These are phyloP conservation scores for Cerastis leucographa DNA, from an alignment of 2,888 invertebrate genomes.

Conservation along the genomic window DNA sequence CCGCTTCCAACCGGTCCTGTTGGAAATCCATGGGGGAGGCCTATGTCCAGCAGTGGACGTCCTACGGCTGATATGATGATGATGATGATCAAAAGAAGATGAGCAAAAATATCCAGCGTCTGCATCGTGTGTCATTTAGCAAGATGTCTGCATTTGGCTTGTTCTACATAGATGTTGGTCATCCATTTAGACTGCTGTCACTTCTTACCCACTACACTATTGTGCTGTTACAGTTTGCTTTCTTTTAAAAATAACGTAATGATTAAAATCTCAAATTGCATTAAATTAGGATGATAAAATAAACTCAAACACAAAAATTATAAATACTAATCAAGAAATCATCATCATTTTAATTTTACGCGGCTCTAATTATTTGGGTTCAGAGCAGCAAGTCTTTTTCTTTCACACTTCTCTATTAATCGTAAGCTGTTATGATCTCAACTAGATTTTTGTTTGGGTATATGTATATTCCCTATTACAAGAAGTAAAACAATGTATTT, in stretches of 20 bases:
- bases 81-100: slow-evolving; percentile 25
- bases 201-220: slow-evolving; percentile 15
- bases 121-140: slow-evolving; percentile 36
- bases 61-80: too few relatives aligned
- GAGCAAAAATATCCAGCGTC: slow-evolving; percentile 20
- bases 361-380: background rate
- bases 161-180: slow-evolving; percentile 29
- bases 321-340: background rate
- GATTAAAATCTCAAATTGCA: too few relatives aligned
- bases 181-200: slow-evolving; percentile 7
- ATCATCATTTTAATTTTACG: background rate
- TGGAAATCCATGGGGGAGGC: too few relatives aligned
- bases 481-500: too few relatives aligned
- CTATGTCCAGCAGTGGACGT: too few relatives aligned
- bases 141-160: slow-evolving; percentile 37
- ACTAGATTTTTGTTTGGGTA: too few relatives aligned
- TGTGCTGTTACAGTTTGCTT: slow-evolving; percentile 26
- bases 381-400: background rate
- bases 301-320: too few relatives aligned
- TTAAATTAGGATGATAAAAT: too few relatives aligned
- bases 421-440: background rate
- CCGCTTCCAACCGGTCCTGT: too few relatives aligned
- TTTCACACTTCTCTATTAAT: background rate
- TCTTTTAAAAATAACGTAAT: background rate
- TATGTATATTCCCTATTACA: too few relatives aligned